phyloP scores from a whole-genome alignment of 2,113 vertebrate genomes.

The Leiothrix lutea region DNA sequence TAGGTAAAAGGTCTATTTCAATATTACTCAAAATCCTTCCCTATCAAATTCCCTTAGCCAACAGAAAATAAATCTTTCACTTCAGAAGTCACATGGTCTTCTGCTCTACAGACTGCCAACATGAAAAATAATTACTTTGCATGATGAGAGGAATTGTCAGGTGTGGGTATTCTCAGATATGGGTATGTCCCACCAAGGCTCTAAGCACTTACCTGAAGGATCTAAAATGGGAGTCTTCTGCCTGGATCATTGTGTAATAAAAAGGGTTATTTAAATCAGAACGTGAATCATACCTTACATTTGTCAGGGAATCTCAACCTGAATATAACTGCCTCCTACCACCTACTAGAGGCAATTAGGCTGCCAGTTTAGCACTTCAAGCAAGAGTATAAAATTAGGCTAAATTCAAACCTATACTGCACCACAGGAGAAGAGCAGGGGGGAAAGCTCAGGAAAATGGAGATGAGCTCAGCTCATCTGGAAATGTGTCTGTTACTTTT shows the following conservation, averaged over 20 bases:
- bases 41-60: neutral
- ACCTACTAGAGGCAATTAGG: neutral
- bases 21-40: neutral
- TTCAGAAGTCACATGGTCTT: neutral
- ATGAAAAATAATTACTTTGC: neutral
- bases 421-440: rapidly evolving
- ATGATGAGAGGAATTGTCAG: neutral
- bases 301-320: neutral
- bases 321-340: neutral
- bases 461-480: neutral
- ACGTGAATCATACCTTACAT: neutral
- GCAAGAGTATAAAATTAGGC: neutral
- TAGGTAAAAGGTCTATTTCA: neutral
- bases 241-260: neutral
- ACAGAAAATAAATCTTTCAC: neutral
- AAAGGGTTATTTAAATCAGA: neutral
- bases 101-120: neutral
- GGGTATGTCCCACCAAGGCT: neutral
- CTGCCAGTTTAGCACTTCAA: neutral
- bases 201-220: neutral
- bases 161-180: neutral
- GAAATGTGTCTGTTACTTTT: neutral
- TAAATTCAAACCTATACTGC: neutral
- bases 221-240: neutral
- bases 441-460: neutral